These are phyloP conservation scores for Jordanella pulchra DNA, from an alignment of 2,797 vertebrate genomes.

Conservation along the genomic window DNA sequence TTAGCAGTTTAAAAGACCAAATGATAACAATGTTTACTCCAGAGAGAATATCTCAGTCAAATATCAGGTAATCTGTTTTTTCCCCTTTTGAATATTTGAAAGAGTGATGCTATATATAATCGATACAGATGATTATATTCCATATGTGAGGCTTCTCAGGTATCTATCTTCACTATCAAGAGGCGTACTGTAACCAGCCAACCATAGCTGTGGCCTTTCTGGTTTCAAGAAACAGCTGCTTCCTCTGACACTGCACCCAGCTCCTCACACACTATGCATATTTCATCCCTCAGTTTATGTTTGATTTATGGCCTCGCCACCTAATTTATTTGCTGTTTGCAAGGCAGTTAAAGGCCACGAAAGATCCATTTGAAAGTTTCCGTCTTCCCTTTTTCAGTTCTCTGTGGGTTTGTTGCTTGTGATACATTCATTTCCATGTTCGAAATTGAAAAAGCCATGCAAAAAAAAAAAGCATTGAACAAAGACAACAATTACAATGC, in stretches of 20 bases:
- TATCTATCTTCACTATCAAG: not conserved
- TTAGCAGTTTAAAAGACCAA: conserved; percentile 26
- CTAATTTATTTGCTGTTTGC: not conserved
- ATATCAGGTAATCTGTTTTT: not conserved
- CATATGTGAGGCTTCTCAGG: not conserved
- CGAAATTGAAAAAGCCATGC: not conserved
- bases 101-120: not conserved
- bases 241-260: conserved; percentile 28
- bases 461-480: not conserved
- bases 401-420: not conserved
- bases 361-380: not conserved
- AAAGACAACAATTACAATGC: not conserved
- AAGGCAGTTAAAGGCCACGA: not conserved
- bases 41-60: not conserved
- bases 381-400: not conserved
- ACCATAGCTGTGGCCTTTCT: conserved; percentile 7
- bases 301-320: not conserved
- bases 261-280: conserved; percentile 21
- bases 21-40: not conserved
- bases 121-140: not conserved
- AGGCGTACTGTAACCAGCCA: conserved; percentile 13
- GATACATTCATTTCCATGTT: not conserved
- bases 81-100: not conserved
- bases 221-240: conserved; percentile 28
- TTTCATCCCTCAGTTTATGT: not conserved